Conservation (phyloP, 2,888 invertebrate genomes). For the Sminthurinus aureus region DNA sequence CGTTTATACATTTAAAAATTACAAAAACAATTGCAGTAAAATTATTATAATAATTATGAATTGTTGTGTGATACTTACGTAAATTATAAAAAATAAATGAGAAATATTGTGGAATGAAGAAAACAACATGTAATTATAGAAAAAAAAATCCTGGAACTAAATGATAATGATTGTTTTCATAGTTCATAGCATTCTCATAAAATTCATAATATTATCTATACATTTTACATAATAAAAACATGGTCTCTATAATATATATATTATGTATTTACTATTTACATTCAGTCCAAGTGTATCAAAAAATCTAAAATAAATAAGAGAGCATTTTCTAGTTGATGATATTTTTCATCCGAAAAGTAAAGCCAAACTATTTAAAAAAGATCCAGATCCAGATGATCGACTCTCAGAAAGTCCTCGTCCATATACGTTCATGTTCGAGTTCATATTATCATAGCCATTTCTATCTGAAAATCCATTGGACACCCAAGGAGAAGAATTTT, state of each 20-base stretch:
- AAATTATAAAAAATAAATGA: too few relatives aligned
- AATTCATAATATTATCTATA: neutral
- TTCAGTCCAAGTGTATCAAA: neutral
- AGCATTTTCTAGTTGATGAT: neutral
- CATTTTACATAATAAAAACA: neutral
- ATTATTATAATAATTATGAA: too few relatives aligned
- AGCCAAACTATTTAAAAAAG: conserved; percentile 12
- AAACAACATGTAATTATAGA: too few relatives aligned
- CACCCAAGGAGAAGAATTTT: too few relatives aligned
- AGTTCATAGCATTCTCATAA: neutral
- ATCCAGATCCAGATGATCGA: neutral
- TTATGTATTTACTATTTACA: neutral
- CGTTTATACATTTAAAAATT: too few relatives aligned
- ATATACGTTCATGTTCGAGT: conserved; percentile 14
- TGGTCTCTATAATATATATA: neutral
- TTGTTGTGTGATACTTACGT: too few relatives aligned
- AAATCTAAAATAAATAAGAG: neutral
- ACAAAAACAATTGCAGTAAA: too few relatives aligned
- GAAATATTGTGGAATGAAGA: too few relatives aligned
- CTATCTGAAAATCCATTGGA: neutral
- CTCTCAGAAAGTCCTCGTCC: conserved; percentile 26
- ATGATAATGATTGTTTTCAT: too few relatives aligned
- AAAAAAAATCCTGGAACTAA: too few relatives aligned
- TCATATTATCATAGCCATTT: conserved; percentile 31
- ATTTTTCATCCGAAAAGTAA: neutral